A percentile compares a stretch with the other conserved stretches of the same genome.
These are phyloP conservation scores for Sebastes hopkinsi DNA, from an alignment of 2,797 vertebrate species.

Conservation along the genomic window DNA sequence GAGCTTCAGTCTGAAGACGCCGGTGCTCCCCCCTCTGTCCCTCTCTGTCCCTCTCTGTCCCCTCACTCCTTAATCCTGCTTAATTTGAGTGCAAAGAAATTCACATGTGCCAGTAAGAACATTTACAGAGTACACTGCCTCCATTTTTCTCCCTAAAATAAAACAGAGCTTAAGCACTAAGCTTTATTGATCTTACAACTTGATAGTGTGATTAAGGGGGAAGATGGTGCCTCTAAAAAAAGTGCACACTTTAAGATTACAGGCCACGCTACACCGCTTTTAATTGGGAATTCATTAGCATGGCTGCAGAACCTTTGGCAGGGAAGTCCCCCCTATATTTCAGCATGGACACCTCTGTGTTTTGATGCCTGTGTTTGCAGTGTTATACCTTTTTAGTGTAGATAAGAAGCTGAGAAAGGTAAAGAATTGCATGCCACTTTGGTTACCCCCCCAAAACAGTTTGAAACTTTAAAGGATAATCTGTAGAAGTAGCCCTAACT, in stretches of 20 bases:
- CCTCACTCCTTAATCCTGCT: slow-evolving; percentile 89
- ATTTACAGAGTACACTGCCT: slow-evolving; percentile 89
- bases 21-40: slow-evolving; percentile 34
- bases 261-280: slow-evolving; percentile 50
- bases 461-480: slow-evolving; percentile 44
- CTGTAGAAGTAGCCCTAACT: slow-evolving; percentile 34
- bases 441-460: slow-evolving; percentile 17
- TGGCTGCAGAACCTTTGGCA: slow-evolving; percentile 36
- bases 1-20: slow-evolving; percentile 75
- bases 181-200: slow-evolving; percentile 88
- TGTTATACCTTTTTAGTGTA: not conserved
- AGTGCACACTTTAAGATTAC: slow-evolving; percentile 70
- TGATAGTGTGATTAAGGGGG: slow-evolving; percentile 84
- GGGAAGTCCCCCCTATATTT: slow-evolving; percentile 4
- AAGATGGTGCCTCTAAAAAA: slow-evolving; percentile 69
- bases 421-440: not conserved
- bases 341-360: slow-evolving; percentile 16
- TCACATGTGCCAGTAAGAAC: slow-evolving; percentile 93
- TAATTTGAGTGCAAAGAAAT: slow-evolving; percentile 95
- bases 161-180: slow-evolving; percentile 86
- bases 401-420: slow-evolving; percentile 1
- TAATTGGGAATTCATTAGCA: slow-evolving; percentile 66
- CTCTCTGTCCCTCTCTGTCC: slow-evolving; percentile 28
- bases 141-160: slow-evolving; percentile 85
- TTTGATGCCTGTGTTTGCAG: not conserved